Evolutionary conservation across 2,888 invertebrate genomes (phyloP), one percentile per base, ranked within the genome.

Genomic region (Scaptomyza cyrtandrae): DNA sequence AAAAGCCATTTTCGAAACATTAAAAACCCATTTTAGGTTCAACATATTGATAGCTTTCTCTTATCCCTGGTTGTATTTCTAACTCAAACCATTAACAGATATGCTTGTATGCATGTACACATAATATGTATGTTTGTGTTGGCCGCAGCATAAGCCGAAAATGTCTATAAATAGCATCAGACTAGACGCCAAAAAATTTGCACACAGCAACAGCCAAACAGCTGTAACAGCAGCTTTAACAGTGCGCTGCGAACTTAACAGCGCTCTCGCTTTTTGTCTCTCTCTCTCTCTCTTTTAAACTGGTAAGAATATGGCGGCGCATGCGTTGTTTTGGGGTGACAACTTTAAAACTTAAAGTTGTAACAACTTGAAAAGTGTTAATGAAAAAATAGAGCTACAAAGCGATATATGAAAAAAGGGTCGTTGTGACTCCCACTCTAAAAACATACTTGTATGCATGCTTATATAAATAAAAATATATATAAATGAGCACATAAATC

Each of bases 301-400:
- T 33, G 44, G 31, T 24, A 13, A 31, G 54, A 50, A 48, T 46
- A 70, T 56, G 57, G 57, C 58, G 52, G 70, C 86, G 89, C 89
- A 73, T 84, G 84, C 85, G 88, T 73, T 55, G 35, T 33, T 56
- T 46, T 33, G 46, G 52, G 56, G 63, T 64, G 56, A 52, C 61
- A 77, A 56, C 68, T 69, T 80, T 71, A 73, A 78, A 63, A 60
- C 56, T 55, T 59, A 54, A 62, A 67, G 57, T 63, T 67, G 66
- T 74, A 70, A 45, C 68, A 78, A 86, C 87, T 84, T 78, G 68
- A 77, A 71, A 41, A 78, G 84, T 86, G 87, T 86, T 85, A 85
- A 86, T 85, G 87, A 86, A 85, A 74, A 88, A 80, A 63, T 86
- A 80, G 78, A 83, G 80, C 57, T 64, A 63, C 75, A 86, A 86